Evolutionary conservation across 2,113 vertebrate species (phyloP).

Genomic region (Brachirus orientalis): DNA sequence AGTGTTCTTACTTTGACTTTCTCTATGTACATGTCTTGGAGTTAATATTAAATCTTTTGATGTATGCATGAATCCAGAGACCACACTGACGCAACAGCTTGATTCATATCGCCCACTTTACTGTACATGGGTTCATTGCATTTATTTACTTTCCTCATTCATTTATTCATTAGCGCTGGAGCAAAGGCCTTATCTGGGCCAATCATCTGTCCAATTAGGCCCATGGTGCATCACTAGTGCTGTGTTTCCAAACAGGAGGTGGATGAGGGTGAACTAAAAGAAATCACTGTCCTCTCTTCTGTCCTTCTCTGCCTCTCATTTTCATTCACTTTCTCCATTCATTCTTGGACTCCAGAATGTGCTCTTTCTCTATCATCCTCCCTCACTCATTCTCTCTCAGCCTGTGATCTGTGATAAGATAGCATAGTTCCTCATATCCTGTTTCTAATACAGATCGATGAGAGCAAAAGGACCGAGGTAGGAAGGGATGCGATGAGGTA

Average conservation of each 20-base stretch:
- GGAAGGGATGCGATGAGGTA: slow-evolving; percentile 61
- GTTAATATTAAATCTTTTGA: slow-evolving; percentile 3
- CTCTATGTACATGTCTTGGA: not conserved
- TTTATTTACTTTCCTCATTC: slow-evolving; percentile 72
- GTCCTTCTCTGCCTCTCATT: slow-evolving; percentile 38
- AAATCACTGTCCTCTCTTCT: slow-evolving; percentile 35
- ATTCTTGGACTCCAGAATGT: slow-evolving; percentile 40
- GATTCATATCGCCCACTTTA: slow-evolving; percentile 31
- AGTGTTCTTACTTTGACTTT: slow-evolving; percentile 42
- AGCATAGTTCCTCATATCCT: slow-evolving; percentile 80
- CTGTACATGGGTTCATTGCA: slow-evolving; percentile 41
- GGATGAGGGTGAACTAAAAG: slow-evolving; percentile 58
- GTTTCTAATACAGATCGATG: slow-evolving; percentile 83
- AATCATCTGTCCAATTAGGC: slow-evolving; percentile 72
- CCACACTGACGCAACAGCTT: slow-evolving; percentile 19
- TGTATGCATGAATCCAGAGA: slow-evolving; percentile 7
- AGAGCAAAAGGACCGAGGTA: slow-evolving; percentile 66
- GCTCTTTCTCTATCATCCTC: slow-evolving; percentile 51
- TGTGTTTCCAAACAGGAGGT: slow-evolving; percentile 55
- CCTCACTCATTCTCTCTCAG: slow-evolving; percentile 64
- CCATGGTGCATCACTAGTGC: slow-evolving; percentile 45
- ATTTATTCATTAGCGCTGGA: slow-evolving; percentile 69
- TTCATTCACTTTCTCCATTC: slow-evolving; percentile 38
- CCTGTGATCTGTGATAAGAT: slow-evolving; percentile 79
- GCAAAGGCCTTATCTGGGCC: slow-evolving; percentile 62